These are phyloP conservation scores for Prionace glauca DNA, from an alignment of 2,797 vertebrate genomes.

Conservation along the genomic window DNA sequence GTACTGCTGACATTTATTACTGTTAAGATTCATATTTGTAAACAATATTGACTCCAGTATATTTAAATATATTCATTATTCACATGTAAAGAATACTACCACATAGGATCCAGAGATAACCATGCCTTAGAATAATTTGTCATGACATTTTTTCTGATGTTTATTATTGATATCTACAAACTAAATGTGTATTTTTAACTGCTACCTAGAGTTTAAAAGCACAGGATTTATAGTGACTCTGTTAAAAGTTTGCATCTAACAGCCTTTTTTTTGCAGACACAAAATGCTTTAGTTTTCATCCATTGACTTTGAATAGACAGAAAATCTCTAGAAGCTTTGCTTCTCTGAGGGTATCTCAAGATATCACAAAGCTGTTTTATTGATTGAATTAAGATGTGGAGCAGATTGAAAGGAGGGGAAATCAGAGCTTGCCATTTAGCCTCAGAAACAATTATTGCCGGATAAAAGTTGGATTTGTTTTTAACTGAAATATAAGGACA, in stretches of 20 bases:
- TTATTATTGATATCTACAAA: neutral
- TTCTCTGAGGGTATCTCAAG: neutral
- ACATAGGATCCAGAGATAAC: neutral
- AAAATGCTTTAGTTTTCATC: neutral
- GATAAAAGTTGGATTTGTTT: neutral
- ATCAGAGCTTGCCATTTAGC: neutral
- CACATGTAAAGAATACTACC: neutral
- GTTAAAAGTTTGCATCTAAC: neutral
- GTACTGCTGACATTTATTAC: neutral
- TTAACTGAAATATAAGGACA: neutral
- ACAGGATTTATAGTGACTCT: neutral
- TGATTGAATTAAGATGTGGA: conserved; percentile 3
- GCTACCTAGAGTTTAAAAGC: neutral
- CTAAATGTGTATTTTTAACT: neutral
- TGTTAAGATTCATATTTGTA: neutral
- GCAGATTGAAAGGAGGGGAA: neutral
- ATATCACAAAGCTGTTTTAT: neutral
- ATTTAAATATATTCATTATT: neutral
- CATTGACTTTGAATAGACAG: neutral
- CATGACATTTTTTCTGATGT: neutral
- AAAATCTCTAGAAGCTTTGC: neutral
- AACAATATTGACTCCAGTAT: neutral
- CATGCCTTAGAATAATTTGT: neutral
- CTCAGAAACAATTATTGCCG: neutral
- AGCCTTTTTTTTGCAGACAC: neutral